Base-by-base conservation (phyloP, 2,797 vertebrate genomes). In the Girardinus metallicus region DNA sequence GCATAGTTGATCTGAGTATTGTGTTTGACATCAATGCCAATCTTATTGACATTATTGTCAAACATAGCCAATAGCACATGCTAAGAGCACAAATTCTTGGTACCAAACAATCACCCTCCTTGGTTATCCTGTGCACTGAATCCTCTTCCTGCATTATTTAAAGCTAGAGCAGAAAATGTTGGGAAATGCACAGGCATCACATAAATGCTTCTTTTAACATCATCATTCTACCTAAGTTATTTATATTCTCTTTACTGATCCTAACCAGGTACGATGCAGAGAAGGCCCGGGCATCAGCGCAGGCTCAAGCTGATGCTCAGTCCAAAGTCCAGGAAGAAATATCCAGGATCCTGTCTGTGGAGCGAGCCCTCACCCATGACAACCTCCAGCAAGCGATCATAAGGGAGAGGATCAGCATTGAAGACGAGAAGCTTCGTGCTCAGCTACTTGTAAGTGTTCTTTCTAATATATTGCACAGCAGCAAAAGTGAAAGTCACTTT, bases 361-460 rank as follows among this genome's bases (percentile, higher is more conserved):
- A 99, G 84, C 93, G 95, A 62, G 83, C 94, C 0, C 62, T 87
- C 23, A 93, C 95, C 0, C 95, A 95, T 0, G 97, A 98, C 74
- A 96, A 95, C 86, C 76, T 97, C 84, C 95, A 97, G 73, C 95
- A 97, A 71, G 96, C 96, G 21, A 83, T 97, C 26, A 89, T 98
- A 0, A 94, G 95, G 0, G 97, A 99, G 93, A 93, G 97, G 83
- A 93, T 97, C 34, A 87, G 92, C 0, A 93, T 94, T 0, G 98
- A 98, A 82, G 97, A 98, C 16, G 97, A 99, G 74, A 95, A 87
- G 0, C 90, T 93, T 3, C 97, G 96, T 73, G 93, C 96, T 0
- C 97, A 97, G 70, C 94, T 94, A 80, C 94, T 96, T 53, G 98
- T 99, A 87, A 97, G 97, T 96, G 57, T 47, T 70, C 64, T 70